phyloP scores from a whole-genome alignment of 2,113 vertebrate genomes.

The Oncorhynchus keta region DNA sequence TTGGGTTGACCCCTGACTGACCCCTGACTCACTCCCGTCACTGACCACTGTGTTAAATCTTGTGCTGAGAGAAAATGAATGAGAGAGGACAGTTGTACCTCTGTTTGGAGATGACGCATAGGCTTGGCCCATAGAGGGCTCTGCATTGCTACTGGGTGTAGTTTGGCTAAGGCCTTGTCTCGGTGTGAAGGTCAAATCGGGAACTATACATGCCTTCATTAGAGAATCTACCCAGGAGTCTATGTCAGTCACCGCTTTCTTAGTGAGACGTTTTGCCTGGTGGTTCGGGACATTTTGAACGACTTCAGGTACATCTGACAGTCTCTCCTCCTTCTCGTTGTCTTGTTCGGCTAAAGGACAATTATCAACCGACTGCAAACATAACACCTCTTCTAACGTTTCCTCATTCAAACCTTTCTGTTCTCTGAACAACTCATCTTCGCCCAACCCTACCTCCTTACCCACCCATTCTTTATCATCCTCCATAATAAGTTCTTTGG shows the following conservation, averaged over 20 bases:
- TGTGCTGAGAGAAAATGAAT: neutral
- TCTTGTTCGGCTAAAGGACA: slow-evolving; percentile 1
- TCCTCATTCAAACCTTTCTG: slow-evolving; percentile 45
- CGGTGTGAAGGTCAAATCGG: neutral
- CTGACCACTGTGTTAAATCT: neutral
- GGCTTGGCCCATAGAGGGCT: neutral
- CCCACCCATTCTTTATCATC: slow-evolving; percentile 31
- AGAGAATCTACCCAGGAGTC: slow-evolving; percentile 37
- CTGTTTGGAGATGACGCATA: slow-evolving; percentile 16
- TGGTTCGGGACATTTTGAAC: neutral
- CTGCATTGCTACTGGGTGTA: neutral
- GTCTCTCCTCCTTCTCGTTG: slow-evolving; percentile 1
- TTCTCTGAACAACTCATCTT: slow-evolving; percentile 40
- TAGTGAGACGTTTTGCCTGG: neutral
- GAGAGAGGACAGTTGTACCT: slow-evolving; percentile 2
- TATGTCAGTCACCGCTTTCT: slow-evolving; percentile 16
- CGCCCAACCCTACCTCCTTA: slow-evolving; percentile 15
- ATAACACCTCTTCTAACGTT: slow-evolving; percentile 51
- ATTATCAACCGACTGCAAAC: neutral
- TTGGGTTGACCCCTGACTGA: neutral
- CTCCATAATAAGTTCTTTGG: slow-evolving; percentile 40
- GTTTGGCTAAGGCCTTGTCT: neutral
- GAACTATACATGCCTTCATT: slow-evolving; percentile 24
- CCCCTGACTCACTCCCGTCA: neutral
- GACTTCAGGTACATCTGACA: neutral